phyloP scores from a whole-genome alignment of 2,797 vertebrate genomes.

The Micropoecilia bifurca region DNA sequence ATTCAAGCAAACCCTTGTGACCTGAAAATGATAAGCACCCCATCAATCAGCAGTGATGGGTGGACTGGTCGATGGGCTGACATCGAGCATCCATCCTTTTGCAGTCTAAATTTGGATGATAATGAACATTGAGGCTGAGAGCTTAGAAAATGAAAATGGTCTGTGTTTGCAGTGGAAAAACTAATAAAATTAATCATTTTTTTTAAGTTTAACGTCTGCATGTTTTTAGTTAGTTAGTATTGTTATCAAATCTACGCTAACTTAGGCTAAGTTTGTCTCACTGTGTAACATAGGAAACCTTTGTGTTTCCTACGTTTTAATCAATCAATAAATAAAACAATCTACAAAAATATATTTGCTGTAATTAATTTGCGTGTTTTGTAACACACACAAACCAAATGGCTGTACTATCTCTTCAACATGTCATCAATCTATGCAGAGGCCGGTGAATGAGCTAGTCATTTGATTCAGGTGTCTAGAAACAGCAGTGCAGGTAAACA shows the following conservation, averaged over 20 bases:
- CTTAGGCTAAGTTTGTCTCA: background rate
- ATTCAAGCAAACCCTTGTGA: constrained; percentile 59
- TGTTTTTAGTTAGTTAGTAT: background rate
- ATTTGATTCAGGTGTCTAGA: too few species aligned
- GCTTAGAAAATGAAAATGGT: constrained; percentile 51
- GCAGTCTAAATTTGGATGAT: constrained; percentile 67
- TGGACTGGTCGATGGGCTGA: constrained; percentile 44
- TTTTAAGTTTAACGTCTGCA: constrained; percentile 17
- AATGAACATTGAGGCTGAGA: constrained; percentile 54
- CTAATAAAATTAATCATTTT: constrained; percentile 47
- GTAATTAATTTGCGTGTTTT: too few species aligned
- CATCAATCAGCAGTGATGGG: constrained; percentile 62
- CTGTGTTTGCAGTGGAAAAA: constrained; percentile 10
- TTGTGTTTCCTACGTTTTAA: background rate
- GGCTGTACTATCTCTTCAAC: too few species aligned
- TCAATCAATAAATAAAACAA: background rate
- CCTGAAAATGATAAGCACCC: constrained; percentile 62
- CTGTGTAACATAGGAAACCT: background rate
- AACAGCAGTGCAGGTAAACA: too few species aligned
- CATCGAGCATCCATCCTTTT: constrained; percentile 64
- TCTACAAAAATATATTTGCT: background rate
- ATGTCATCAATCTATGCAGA: too few species aligned
- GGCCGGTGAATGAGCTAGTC: too few species aligned
- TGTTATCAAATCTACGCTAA: background rate
- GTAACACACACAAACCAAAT: too few species aligned